Conservation (phyloP, 1,140 invertebrate species). For the Steinernema feltiae region DNA sequence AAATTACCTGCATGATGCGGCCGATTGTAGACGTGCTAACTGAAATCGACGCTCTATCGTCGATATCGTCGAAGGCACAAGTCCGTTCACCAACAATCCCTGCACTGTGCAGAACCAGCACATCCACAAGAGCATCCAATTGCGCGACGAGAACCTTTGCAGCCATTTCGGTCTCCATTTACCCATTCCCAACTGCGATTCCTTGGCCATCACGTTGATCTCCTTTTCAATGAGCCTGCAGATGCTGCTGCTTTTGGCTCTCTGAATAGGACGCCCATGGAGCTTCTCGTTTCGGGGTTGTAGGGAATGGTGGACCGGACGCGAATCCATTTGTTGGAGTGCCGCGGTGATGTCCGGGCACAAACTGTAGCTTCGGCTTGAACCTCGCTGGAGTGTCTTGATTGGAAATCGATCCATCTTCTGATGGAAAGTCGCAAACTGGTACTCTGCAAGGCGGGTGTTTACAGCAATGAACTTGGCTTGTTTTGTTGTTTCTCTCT, state of each 20-base stretch:
- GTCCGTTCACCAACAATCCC: constrained; percentile 80
- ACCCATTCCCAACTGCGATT: constrained; percentile 46
- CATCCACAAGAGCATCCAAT: constrained; percentile 76
- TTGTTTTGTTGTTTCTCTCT: background rate
- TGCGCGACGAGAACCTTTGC: constrained; percentile 70
- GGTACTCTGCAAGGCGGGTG: constrained; percentile 16
- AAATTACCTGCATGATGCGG: constrained; percentile 51
- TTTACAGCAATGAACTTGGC: background rate
- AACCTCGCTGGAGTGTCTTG: background rate
- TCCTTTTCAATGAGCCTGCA: constrained; percentile 54
- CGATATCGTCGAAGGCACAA: constrained; percentile 79
- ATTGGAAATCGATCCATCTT: constrained; percentile 12
- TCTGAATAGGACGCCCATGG: constrained; percentile 41
- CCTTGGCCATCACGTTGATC: constrained; percentile 49
- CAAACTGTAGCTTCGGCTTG: background rate
- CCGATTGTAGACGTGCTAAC: constrained; percentile 63
- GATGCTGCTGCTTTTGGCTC: constrained; percentile 50
- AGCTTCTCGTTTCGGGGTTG: constrained; percentile 25
- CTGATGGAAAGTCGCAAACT: constrained; percentile 5
- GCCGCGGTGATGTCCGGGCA: constrained; percentile 41
- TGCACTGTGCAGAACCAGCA: constrained; percentile 72
- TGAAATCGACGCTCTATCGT: constrained; percentile 79
- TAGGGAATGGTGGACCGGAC: constrained; percentile 48
- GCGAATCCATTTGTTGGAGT: constrained; percentile 47
- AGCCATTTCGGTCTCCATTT: constrained; percentile 65